Conservation (phyloP, 2,888 invertebrate genomes). For the Acrobasis suavella region DNA sequence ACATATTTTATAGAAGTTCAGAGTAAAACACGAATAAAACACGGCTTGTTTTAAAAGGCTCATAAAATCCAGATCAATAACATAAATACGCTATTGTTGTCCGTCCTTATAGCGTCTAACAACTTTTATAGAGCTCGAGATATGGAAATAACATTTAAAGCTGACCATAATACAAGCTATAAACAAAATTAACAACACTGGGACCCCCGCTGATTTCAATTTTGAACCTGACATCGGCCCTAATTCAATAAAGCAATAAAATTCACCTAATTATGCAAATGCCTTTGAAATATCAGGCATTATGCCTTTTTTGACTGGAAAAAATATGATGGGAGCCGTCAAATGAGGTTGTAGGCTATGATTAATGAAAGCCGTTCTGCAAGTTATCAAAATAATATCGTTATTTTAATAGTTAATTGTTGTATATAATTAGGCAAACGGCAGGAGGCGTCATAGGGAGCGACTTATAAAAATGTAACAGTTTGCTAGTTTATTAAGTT, state of each 20-base stretch:
- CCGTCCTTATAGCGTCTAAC: constrained; percentile 66
- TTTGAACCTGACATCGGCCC: constrained; percentile 80
- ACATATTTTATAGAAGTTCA: constrained; percentile 25
- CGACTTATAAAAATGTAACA: constrained; percentile 40
- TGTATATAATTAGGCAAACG: constrained; percentile 52
- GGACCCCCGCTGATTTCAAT: constrained; percentile 79
- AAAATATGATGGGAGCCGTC: constrained; percentile 72
- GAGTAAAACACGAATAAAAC: constrained; percentile 30
- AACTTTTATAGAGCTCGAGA: constrained; percentile 73
- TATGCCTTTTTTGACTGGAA: constrained; percentile 67
- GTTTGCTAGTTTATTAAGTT: constrained; percentile 33
- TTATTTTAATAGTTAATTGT: constrained; percentile 62
- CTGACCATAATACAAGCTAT: constrained; percentile 79
- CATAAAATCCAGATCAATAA: constrained; percentile 76
- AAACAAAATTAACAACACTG: constrained; percentile 82
- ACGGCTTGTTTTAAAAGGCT: constrained; percentile 42
- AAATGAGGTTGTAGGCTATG: constrained; percentile 61
- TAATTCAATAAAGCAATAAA: constrained; percentile 83
- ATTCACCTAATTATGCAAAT: constrained; percentile 83
- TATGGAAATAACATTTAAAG: constrained; percentile 76
- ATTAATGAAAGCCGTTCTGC: constrained; percentile 60
- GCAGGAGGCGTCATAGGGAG: constrained; percentile 47
- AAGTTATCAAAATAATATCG: constrained; percentile 59
- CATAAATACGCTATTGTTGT: constrained; percentile 74
- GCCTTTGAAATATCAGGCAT: constrained; percentile 73